A percentile compares a stretch with the other conserved stretches of the same genome.
These are phyloP conservation scores for Drosophila cardini DNA, from an alignment of 1,140 invertebrate species.

Conservation along the genomic window DNA sequence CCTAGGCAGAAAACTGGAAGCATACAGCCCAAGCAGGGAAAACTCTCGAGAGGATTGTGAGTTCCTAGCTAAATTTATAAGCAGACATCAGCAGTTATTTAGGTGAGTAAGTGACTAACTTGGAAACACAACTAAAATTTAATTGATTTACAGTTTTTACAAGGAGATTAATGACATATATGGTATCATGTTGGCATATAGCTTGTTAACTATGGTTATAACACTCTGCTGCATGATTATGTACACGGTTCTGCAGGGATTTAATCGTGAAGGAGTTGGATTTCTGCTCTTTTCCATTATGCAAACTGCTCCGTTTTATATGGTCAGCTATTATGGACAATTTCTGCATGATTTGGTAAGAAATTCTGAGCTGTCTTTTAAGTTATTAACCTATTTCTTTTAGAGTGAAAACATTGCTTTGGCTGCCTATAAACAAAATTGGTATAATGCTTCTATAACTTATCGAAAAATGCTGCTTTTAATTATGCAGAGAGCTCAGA, in stretches of 20 bases:
- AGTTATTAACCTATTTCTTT: background rate
- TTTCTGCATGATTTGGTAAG: slow-evolving; percentile 46
- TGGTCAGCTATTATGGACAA: slow-evolving; percentile 59
- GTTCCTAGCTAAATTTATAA: slow-evolving; percentile 37
- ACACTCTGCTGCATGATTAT: slow-evolving; percentile 44
- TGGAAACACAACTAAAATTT: background rate
- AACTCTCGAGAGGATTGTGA: slow-evolving; percentile 16
- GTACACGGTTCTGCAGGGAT: slow-evolving; percentile 45
- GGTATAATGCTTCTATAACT: slow-evolving; percentile 45
- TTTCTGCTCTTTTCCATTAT: slow-evolving; percentile 50
- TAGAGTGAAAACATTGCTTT: slow-evolving; percentile 48
- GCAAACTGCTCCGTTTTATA: slow-evolving; percentile 54
- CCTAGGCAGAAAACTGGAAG: slow-evolving; percentile 22
- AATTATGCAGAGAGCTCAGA: slow-evolving; percentile 52
- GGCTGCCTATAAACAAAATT: slow-evolving; percentile 53
- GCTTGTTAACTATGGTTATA: slow-evolving; percentile 52
- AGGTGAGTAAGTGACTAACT: slow-evolving; percentile 12
- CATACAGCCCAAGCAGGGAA: slow-evolving; percentile 25
- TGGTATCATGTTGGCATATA: slow-evolving; percentile 56
- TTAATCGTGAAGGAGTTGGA: slow-evolving; percentile 52
- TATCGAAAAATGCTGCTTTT: slow-evolving; percentile 50
- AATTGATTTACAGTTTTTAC: slow-evolving; percentile 33
- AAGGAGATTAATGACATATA: slow-evolving; percentile 51
- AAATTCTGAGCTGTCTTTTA: background rate
- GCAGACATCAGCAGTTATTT: slow-evolving; percentile 45